Evolutionary conservation across 2,113 vertebrate genomes (phyloP).

Genomic region (Empidonax traillii): DNA sequence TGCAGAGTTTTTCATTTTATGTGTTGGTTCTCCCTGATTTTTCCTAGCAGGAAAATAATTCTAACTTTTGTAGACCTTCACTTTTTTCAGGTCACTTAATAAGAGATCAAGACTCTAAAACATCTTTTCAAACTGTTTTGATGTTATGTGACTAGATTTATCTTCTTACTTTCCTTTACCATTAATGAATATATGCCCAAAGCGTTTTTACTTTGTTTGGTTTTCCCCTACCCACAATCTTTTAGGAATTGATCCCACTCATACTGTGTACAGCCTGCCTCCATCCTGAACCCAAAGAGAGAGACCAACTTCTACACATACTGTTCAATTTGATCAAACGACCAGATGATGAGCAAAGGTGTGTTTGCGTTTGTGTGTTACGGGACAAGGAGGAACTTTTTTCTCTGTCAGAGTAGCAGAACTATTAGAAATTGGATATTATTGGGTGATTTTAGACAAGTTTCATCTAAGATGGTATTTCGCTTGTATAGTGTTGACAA

Average conservation of each 20-base stretch:
- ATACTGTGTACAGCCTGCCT: constrained; percentile 96
- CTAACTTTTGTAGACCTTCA: not conserved
- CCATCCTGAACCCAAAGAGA: constrained; percentile 96
- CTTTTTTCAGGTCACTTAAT: not conserved
- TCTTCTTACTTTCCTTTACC: not conserved
- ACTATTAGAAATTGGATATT: not conserved
- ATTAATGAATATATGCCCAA: constrained; percentile 9
- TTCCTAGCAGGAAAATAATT: constrained; percentile 2
- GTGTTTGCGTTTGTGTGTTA: not conserved
- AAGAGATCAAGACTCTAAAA: not conserved
- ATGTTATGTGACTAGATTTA: not conserved
- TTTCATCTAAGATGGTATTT: not conserved
- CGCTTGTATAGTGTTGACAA: not conserved
- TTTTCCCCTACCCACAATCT: constrained; percentile 35
- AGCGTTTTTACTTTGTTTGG: constrained; percentile 58
- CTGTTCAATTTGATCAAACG: constrained; percentile 99
- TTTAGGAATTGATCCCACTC: constrained; percentile 93
- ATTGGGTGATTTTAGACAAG: not conserved
- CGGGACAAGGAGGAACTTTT: not conserved
- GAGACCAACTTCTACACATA: constrained; percentile 98
- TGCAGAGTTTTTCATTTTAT: not conserved
- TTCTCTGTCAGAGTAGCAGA: not conserved
- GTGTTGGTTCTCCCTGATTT: not conserved
- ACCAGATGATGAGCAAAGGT: constrained; percentile 98
- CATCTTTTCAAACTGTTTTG: not conserved